Base-by-base conservation (phyloP, 92 coral and sea anemone genomes). In the Montipora capitata region DNA sequence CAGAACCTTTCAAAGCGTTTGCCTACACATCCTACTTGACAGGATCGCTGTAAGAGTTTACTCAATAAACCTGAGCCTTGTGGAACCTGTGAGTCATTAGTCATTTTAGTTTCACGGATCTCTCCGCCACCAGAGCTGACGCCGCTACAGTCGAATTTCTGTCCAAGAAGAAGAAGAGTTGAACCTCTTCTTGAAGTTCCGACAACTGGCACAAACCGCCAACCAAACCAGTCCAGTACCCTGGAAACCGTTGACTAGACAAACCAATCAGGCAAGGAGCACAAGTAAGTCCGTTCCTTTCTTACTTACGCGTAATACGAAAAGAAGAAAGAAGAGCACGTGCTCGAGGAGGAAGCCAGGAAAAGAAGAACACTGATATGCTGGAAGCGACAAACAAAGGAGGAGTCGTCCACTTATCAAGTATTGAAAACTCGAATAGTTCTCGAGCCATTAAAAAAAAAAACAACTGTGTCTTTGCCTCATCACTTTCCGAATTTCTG, bases 91-190 rank as follows among this genome's bases (percentile, higher is more conserved):
- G 17, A 66, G 54, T 44, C 54, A 65, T 20, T 49, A 7, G 3
- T 11, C 2, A 3, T 40, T 74, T 74, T 3, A 49, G 79, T 74
- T 74, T 49, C 65, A 76, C 45, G 45, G 80, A 76, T 17, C 80
- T 76, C 67, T 51, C 80, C 44, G n/a, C 41, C 20, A 51, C 48
- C 80, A 10, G 80, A 52, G 80, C 80, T 76, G 80, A 76, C 15
- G 27, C 80, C 44, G 80, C 45, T 72, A 71, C 61, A 83, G 88
- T 83, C 88, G 88, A 83, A 83, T 83, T 83, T 83, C 88, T 82
- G 61, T 35, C 12, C 59, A 54, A 12, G 51, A 45, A 5, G 51
- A 45, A 45, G 51, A 45, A 45, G 51, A 45, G 67, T 13, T n/a
- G 57, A 11, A 54, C 14, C 59, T 54, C 59, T 54, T 8, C 59